These are phyloP conservation scores for Anoplophora glabripennis DNA, from an alignment of 1,140 invertebrate species.

Conservation along the genomic window DNA sequence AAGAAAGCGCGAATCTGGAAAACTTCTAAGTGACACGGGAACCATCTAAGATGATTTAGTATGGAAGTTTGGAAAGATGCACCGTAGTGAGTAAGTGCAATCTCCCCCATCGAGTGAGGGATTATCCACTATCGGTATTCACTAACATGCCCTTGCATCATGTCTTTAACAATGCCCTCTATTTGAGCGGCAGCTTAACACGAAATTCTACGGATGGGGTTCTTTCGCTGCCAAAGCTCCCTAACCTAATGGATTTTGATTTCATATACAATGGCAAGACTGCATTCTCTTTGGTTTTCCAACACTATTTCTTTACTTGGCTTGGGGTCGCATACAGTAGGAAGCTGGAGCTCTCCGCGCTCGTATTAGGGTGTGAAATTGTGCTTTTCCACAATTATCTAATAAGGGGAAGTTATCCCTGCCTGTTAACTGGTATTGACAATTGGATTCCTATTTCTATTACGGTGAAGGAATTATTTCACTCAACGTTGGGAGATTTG, in stretches of 20 bases:
- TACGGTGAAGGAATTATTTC: too few relatives aligned
- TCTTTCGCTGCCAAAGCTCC: conserved; percentile 22
- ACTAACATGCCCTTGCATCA: conserved; percentile 38
- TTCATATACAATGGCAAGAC: conserved; percentile 44
- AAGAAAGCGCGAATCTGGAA: conserved; percentile 23
- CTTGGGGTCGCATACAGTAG: conserved; percentile 18
- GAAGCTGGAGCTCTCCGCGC: neutral
- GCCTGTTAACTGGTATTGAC: neutral
- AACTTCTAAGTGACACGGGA: conserved; percentile 24
- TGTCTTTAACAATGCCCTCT: conserved; percentile 32
- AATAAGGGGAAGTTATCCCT: conserved; percentile 5
- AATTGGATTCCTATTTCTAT: neutral
- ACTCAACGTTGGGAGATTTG: too few relatives aligned
- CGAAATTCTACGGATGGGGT: conserved; percentile 31
- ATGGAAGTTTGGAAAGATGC: conserved; percentile 24
- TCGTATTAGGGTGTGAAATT: conserved; percentile 7
- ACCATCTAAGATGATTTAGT: conserved; percentile 29
- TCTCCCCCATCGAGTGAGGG: conserved; percentile 28
- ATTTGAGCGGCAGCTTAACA: conserved; percentile 41
- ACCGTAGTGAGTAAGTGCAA: conserved; percentile 28
- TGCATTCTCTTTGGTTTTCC: conserved; percentile 37
- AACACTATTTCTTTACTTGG: conserved; percentile 32
- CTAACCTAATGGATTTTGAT: conserved; percentile 46
- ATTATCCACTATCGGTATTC: conserved; percentile 47
- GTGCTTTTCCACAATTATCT: conserved; percentile 9